These are phyloP conservation scores for Tragelaphus strepsiceros DNA, from an alignment of 2,113 vertebrate species.

Conservation along the genomic window DNA sequence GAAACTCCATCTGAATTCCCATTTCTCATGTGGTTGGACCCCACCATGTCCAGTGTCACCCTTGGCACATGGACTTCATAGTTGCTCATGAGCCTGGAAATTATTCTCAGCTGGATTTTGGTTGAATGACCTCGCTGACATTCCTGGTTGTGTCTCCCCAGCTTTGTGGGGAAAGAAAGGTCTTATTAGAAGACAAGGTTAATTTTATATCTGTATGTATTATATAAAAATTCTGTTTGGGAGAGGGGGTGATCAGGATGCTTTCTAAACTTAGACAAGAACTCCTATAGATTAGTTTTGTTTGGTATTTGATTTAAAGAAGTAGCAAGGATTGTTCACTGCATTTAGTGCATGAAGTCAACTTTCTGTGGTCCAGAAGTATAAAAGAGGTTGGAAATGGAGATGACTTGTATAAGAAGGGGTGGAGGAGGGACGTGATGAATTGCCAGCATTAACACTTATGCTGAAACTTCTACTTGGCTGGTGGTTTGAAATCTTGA, in stretches of 20 bases:
- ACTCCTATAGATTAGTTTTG: neutral
- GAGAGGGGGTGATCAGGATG: neutral
- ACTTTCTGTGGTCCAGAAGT: neutral
- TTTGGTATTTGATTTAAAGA: neutral
- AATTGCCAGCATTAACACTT: neutral
- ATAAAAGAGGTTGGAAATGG: neutral
- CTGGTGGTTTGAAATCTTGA: constrained; percentile 21
- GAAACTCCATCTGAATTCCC: neutral
- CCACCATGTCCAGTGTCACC: neutral
- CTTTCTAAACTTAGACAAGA: neutral
- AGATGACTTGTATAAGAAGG: neutral
- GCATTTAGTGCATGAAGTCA: neutral
- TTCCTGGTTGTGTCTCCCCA: neutral
- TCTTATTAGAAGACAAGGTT: neutral
- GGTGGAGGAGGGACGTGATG: neutral
- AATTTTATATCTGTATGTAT: neutral
- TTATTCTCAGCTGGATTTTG: neutral
- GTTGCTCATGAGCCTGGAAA: neutral
- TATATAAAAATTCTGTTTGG: neutral
- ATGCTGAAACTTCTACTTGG: neutral
- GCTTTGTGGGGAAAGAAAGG: neutral
- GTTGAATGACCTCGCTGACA: neutral
- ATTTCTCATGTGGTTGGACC: neutral
- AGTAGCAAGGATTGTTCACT: neutral
- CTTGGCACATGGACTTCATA: neutral